Evolutionary conservation across 2,888 invertebrate genomes (phyloP), one percentile per base, ranked within the genome.

Genomic region (Caenorhabditis sp.): DNA sequence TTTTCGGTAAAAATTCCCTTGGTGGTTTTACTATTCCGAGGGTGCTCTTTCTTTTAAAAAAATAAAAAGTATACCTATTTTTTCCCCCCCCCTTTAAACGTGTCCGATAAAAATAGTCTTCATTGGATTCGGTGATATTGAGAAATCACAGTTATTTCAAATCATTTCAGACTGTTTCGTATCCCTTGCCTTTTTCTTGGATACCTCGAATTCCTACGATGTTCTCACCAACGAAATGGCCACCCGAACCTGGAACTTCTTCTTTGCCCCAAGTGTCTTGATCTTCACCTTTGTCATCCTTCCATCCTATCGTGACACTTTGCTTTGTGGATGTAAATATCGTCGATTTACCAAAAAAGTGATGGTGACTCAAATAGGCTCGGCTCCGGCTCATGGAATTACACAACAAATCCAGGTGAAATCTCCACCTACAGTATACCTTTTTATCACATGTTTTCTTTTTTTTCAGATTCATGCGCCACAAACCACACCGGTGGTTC

Each of bases 241-340:
- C 17, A 74, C 70, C 12, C 25, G 77, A 8, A 59, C 63, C 50
- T 77, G 77, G 77, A 68, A 60, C 43, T 77, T 70, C 68, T 71
- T 77, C 52, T 77, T 77, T 43, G 72, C 61, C 12, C 70, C 69
- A 17, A 56, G 58, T 5, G 59, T 67, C 14, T 59, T 77, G 38
- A 68, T 74, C 14, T 69, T 77, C 53, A 66, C 70, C 12, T 74
- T 77, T 31, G n/a, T 68, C 31, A 74, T 73, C 38, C 63, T 77
- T 10, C 77, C 77, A 8, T 65, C 73, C 20, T 77, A 77, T 52
- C 65, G 77, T 12, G 77, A 77, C 31, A 68, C 65, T 0, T 63
- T 77, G 27, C 67, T 77, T 57, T 77, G 77, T 23, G 77, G 77
- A 38, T 73, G 73, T 54, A 63, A 64, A 56, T 68, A 73, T 38